Base-by-base conservation (phyloP, 2,888 invertebrate genomes). In the Nycteola revayana region DNA sequence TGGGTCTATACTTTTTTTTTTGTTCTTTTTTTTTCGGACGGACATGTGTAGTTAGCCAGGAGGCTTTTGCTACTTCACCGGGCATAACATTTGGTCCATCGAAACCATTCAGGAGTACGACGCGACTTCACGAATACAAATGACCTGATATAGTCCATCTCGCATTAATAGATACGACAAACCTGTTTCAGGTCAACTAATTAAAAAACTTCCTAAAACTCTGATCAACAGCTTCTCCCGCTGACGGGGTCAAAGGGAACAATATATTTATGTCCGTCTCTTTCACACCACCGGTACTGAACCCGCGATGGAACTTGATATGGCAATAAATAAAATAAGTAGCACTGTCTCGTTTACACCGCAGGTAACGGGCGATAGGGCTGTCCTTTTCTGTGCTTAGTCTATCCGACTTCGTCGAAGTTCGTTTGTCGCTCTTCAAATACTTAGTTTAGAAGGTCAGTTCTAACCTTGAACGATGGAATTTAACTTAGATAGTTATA, bases 241-340 rank as follows among this genome's bases (percentile, higher is more conserved):
- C 55, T 64, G 60, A 49, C 51, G 59, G 59, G 61, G 62, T 60
- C 63, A 66, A 59, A 53, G 55, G 53, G 57, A 70, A 56, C 49
- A 46, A 64, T 54, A 58, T 48, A 59, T 58, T 62, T 68, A 69
- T 66, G 57, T 62, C 54, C 43, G 51, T 83, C 78, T 67, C 79
- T 60, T 51, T 81, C 72, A 43, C 66, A 65, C 76, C 42, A 37
- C 48, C 44, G 54, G 60, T 64, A 62, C 63, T 53, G 61, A 72
- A 58, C 69, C 59, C 56, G 59, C 61, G 61, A 49, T 48, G 79
- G 60, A 76, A 79, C 79, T 74, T 76, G 75, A 86, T 86, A 85
- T 72, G 78, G 79, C 71, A 83, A 81, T 86, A 83, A 85, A 84
- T 83, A 76, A 80, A 81, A 78, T 74, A 76, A 67, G 62, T 65